Conservation (phyloP, 2,888 invertebrate species). For the Dynastes hyllus region DNA sequence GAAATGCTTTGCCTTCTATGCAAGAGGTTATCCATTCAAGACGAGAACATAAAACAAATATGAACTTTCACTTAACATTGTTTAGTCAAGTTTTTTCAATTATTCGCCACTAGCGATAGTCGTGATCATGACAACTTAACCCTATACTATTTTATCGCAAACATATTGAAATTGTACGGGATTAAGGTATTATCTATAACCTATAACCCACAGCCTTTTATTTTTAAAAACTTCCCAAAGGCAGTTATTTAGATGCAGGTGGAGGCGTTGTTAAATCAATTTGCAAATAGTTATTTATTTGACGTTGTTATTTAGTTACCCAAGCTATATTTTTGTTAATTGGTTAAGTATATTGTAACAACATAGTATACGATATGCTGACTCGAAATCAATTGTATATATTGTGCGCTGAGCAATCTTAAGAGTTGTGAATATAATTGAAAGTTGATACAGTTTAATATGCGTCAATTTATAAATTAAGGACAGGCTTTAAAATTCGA, state of each 20-base stretch:
- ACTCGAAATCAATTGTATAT: no score
- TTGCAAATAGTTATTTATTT: slow-evolving; percentile 19
- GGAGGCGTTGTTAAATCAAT: slow-evolving; percentile 28
- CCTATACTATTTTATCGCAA: neutral
- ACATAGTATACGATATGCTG: no score
- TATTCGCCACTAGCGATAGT: neutral
- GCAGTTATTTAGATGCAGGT: neutral
- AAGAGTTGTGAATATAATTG: no score
- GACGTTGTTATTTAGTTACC: neutral
- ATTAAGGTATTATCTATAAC: slow-evolving; percentile 13
- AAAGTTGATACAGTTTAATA: no score
- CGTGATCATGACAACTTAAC: neutral
- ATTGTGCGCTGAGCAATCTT: no score
- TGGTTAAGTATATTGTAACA: no score
- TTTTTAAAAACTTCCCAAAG: neutral
- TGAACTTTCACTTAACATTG: neutral
- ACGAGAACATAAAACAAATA: neutral
- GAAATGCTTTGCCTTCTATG: no score
- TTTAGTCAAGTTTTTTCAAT: neutral
- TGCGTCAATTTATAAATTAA: no score
- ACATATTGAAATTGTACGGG: slow-evolving; percentile 9
- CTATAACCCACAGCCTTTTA: neutral
- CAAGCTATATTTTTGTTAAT: no score
- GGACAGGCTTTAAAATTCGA: no score
- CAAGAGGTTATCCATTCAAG: neutral